Evolutionary conservation across 2,888 invertebrate species (phyloP).

Genomic region (Pyrochroa serraticornis): DNA sequence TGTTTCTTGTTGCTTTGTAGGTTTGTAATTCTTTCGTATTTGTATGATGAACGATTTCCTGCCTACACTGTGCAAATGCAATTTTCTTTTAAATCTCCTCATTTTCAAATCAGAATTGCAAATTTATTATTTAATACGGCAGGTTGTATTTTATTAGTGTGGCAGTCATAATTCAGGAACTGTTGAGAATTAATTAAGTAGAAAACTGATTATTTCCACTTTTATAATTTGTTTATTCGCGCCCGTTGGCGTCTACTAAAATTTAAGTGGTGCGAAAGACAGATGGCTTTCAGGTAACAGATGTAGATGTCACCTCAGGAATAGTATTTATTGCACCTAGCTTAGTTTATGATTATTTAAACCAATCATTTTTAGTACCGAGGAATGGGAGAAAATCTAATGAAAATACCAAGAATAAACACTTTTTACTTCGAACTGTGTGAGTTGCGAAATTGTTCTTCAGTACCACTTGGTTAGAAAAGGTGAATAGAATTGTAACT

Average conservation of each 20-base stretch:
- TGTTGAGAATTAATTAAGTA: background rate
- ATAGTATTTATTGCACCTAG: no score
- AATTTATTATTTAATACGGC: constrained; percentile 22
- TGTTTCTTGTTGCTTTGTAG: constrained; percentile 43
- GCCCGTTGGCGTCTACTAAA: background rate
- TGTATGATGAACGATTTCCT: constrained; percentile 37
- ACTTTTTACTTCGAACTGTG: no score
- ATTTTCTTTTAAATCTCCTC: constrained; percentile 23
- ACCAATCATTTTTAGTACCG: no score
- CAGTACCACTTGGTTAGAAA: no score
- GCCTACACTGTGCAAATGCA: constrained; percentile 23
- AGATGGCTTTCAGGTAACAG: no score
- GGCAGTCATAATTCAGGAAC: background rate
- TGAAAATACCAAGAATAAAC: no score
- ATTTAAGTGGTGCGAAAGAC: background rate
- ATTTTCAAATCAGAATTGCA: constrained; percentile 28
- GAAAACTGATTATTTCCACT: background rate
- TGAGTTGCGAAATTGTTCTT: no score
- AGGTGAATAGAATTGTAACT: no score
- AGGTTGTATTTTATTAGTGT: no score
- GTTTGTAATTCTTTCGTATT: constrained; percentile 43
- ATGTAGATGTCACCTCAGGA: no score
- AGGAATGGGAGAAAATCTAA: no score
- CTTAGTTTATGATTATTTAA: no score
- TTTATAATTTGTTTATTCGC: background rate